Evolutionary conservation across 1,140 invertebrate species (phyloP), one percentile per base, ranked within the genome.

Genomic region (Philotrypesis tridentata): DNA sequence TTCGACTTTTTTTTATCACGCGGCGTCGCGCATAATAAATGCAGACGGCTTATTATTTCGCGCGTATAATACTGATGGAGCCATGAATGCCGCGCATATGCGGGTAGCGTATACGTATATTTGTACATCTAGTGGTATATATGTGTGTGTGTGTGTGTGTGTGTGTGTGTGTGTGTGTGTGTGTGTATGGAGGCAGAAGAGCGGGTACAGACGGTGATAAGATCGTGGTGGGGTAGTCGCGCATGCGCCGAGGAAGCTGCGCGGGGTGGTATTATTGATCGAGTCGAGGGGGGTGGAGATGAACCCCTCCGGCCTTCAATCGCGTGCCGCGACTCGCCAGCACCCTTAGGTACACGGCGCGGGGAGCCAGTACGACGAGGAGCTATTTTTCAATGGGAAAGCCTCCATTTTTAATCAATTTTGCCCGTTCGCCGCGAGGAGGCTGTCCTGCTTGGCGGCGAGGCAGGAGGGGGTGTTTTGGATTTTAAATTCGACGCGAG

Each of bases 61-160:
- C 89, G 89, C 90, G 89, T 91, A 90, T 91, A 91, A 91, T 91
- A 90, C 90, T 91, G 88, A 91, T 91, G 89, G 87, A 87, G 87
- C 86, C 89, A 91, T 91, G 89, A 91, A 91, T 91, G 90, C 89
- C n/a, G 17, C 43, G 75, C 25, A 55, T 7, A 55, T n/a, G n/a
- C n/a, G n/a, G n/a, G n/a, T n/a, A n/a, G n/a, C 12, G 12, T 43
- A 43, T 43, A 43, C 14, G 9, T 11, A 43, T 43, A n/a, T n/a
- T n/a, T n/a, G n/a, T n/a, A n/a, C n/a, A n/a, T n/a, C n/a, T n/a
- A n/a, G n/a, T n/a, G n/a, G n/a, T 9, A 5, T 43, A 43, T 43
- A 43, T 55, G 6, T 21, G 21, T 55, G 6, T 55, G 21, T 55
- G 21, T 55, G 6, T 21, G 21, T 55, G 6, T 55, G 21, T 55